A percentile compares a stretch with the other conserved stretches of the same genome.
These are phyloP conservation scores for Pachypsylla venusta DNA, from an alignment of 1,140 invertebrate species.

Conservation along the genomic window DNA sequence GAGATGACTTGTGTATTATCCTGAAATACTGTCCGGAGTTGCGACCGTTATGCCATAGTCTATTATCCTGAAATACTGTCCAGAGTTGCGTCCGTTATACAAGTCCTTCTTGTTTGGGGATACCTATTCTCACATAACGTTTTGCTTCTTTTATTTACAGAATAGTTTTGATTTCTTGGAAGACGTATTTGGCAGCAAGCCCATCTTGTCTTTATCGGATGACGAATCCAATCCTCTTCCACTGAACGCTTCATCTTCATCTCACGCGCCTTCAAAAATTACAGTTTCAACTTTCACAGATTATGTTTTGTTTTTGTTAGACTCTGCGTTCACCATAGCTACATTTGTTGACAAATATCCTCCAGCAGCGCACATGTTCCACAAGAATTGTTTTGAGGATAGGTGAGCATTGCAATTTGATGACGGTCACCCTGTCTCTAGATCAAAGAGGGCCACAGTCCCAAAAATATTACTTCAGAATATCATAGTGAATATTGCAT, in stretches of 20 bases:
- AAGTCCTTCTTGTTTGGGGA: too few relatives aligned
- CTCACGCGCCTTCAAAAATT: not conserved
- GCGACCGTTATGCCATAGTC: too few relatives aligned
- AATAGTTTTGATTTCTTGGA: not conserved
- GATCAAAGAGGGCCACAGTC: too few relatives aligned
- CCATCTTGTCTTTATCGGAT: not conserved
- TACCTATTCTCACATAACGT: too few relatives aligned
- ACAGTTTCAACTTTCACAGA: constrained; percentile 1
- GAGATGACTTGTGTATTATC: too few relatives aligned
- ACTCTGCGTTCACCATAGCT: not conserved
- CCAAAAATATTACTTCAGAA: too few relatives aligned
- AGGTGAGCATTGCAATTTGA: not conserved
- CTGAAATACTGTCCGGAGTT: too few relatives aligned
- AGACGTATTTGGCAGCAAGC: not conserved
- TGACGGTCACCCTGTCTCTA: not conserved
- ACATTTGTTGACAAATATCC: constrained; percentile 4
- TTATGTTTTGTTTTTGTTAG: not conserved
- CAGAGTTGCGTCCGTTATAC: too few relatives aligned
- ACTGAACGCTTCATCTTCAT: not conserved
- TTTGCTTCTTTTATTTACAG: too few relatives aligned
- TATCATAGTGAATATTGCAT: too few relatives aligned
- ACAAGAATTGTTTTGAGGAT: not conserved
- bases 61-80: too few relatives aligned
- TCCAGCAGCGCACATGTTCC: not conserved
- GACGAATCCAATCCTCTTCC: not conserved